Conservation (phyloP, 2,797 vertebrate genomes). For the Falco cherrug region DNA sequence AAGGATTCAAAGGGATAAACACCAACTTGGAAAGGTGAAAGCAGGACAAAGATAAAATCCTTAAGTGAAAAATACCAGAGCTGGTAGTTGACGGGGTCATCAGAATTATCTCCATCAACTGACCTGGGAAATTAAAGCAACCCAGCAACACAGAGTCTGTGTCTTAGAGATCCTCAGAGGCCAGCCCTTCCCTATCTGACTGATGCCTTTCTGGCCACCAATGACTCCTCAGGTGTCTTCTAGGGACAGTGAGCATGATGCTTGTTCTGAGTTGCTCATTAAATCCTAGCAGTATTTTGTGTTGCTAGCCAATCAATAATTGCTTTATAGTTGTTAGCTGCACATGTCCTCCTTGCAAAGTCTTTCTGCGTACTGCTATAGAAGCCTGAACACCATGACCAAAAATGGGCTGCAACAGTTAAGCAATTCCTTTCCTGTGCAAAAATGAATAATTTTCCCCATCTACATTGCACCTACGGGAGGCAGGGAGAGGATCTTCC, state of each 20-base stretch:
- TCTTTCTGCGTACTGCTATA: background rate
- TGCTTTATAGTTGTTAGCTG: background rate
- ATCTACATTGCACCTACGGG: background rate
- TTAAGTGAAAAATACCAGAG: background rate
- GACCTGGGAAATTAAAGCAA: background rate
- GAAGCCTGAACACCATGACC: background rate
- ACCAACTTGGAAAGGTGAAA: background rate
- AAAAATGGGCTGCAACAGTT: background rate
- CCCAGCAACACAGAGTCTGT: background rate
- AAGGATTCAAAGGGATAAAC: background rate
- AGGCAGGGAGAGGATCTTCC: accelerated
- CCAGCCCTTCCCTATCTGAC: background rate
- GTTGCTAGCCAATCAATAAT: background rate
- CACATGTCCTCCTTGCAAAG: background rate
- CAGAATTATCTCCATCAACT: background rate
- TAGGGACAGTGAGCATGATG: background rate
- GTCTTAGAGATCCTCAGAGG: background rate
- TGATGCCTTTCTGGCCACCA: background rate
- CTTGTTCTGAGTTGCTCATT: background rate
- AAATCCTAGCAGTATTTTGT: background rate
- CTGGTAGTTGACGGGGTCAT: background rate
- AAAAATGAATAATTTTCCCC: background rate
- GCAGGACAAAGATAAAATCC: background rate
- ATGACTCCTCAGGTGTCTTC: background rate
- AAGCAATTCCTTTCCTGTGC: background rate